phyloP scores from a whole-genome alignment of 2,113 vertebrate genomes.

The Abramis brama region DNA sequence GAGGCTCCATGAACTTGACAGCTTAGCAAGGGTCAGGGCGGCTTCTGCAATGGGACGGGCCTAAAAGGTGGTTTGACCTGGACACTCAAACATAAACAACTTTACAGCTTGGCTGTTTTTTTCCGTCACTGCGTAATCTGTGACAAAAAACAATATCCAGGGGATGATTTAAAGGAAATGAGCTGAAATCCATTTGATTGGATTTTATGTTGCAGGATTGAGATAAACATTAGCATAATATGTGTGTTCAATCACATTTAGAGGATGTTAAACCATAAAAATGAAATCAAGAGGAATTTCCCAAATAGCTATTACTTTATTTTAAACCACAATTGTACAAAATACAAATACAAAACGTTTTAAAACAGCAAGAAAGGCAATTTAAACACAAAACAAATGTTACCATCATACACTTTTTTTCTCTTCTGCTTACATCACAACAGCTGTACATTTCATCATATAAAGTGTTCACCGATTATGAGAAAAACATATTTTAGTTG shows the following conservation, averaged over 20 bases:
- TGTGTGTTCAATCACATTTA: background rate
- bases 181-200: background rate
- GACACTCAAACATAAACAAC: background rate
- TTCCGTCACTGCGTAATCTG: background rate
- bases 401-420: conserved; percentile 1
- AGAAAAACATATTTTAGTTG: background rate
- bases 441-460: conserved; percentile 7
- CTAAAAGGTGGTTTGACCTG: background rate
- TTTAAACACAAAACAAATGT: conserved; percentile 14
- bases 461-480: background rate
- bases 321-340: conserved; percentile 55
- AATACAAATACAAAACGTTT: conserved; percentile 49
- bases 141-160: background rate
- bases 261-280: background rate
- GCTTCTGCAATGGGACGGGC: background rate
- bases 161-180: background rate
- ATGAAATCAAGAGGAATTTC: background rate
- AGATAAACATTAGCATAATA: background rate
- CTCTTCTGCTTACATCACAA: conserved; percentile 11
- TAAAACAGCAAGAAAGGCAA: conserved; percentile 1
- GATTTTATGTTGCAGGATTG: conserved; percentile 14
- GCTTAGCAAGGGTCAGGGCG: background rate
- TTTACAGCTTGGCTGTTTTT: background rate
- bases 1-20: background rate
- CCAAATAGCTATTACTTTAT: conserved; percentile 40